Conservation (phyloP, 2,797 vertebrate genomes). For the Poecile montanus region DNA sequence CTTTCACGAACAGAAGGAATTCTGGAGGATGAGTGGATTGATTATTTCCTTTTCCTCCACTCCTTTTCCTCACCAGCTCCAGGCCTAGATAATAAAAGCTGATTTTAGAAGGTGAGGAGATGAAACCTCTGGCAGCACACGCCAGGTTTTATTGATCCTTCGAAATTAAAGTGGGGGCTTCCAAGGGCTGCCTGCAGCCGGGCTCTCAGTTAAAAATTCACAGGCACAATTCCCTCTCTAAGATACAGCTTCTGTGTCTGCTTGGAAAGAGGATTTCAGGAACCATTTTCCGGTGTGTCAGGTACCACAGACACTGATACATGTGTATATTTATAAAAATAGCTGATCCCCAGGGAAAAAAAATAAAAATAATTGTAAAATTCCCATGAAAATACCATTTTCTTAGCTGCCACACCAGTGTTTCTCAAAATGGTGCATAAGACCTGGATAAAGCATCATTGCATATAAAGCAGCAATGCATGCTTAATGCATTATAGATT, state of each 20-base stretch:
- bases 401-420: background rate
- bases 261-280: background rate
- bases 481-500: too few relatives aligned
- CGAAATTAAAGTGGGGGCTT: background rate
- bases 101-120: background rate
- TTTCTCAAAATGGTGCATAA: background rate
- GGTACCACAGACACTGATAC: background rate
- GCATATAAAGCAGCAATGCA: background rate
- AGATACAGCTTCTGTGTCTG: background rate
- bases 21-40: background rate
- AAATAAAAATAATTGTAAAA: background rate
- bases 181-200: background rate
- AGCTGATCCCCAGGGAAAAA: background rate
- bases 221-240: background rate
- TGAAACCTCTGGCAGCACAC: background rate
- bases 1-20: background rate
- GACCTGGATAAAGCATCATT: background rate
- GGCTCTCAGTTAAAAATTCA: background rate
- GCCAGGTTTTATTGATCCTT: background rate
- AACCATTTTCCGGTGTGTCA: background rate
- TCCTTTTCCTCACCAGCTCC: background rate
- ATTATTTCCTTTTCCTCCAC: background rate
- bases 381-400: background rate
- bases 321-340: background rate
- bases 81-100: background rate